A percentile compares a stretch with the other conserved stretches of the same genome.
phyloP scores from a whole-genome alignment of 2,113 vertebrate species.

The Triplophysa tibetana region DNA sequence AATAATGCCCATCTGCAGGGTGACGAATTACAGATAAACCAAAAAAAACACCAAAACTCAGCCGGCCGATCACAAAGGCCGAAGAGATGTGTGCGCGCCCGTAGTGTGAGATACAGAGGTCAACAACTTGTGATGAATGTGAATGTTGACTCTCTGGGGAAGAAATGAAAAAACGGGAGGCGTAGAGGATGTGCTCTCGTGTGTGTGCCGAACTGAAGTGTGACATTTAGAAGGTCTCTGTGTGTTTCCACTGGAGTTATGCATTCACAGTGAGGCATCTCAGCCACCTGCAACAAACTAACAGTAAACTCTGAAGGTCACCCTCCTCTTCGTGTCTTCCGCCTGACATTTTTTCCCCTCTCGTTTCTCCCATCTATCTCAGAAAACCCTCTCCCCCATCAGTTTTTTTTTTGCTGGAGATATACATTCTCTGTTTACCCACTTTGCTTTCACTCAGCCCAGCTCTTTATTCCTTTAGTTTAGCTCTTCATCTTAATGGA shows the following conservation, averaged over 20 bases:
- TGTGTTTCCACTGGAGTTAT: slow-evolving; percentile 32
- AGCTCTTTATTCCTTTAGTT: slow-evolving; percentile 37
- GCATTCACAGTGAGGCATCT: slow-evolving; percentile 46
- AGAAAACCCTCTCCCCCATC: slow-evolving; percentile 16
- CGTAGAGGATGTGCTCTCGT: not conserved
- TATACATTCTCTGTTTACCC: slow-evolving; percentile 53
- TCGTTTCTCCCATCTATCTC: slow-evolving; percentile 34
- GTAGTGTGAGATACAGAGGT: slow-evolving; percentile 17
- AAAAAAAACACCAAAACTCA: slow-evolving; percentile 31
- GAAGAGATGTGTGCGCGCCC: not conserved
- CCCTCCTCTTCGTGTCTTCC: slow-evolving; percentile 29
- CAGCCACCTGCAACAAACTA: slow-evolving; percentile 36
- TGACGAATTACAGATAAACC: slow-evolving; percentile 58
- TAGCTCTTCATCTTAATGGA: slow-evolving; percentile 63
- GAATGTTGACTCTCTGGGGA: not conserved
- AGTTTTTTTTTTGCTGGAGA: slow-evolving; percentile 20
- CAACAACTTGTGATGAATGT: slow-evolving; percentile 35
- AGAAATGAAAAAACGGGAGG: slow-evolving; percentile 14
- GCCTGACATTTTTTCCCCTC: slow-evolving; percentile 37
- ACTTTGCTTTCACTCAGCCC: slow-evolving; percentile 33
- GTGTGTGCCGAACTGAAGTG: slow-evolving; percentile 12
- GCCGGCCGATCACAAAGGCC: not conserved
- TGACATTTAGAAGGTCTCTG: slow-evolving; percentile 30
- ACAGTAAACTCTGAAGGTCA: slow-evolving; percentile 33
- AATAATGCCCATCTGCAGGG: slow-evolving; percentile 11